phyloP scores from a whole-genome alignment of 2,113 vertebrate genomes.

The Oryzias celebensis region DNA sequence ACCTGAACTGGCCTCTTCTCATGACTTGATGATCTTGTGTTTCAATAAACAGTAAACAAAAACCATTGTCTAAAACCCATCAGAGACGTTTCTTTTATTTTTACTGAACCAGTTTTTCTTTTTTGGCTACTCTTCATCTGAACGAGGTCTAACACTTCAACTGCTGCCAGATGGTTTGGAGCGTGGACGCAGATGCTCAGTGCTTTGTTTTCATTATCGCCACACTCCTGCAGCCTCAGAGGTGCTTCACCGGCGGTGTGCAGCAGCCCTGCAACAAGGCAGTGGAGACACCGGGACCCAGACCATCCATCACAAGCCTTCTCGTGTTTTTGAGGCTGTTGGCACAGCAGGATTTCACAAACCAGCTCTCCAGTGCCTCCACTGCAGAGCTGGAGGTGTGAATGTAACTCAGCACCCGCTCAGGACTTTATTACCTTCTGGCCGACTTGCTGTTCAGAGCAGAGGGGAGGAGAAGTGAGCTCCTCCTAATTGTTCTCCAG shows the following conservation, averaged over 20 bases:
- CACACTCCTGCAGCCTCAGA: slow-evolving; percentile 11
- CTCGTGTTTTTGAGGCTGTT: slow-evolving; percentile 13
- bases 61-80: no score
- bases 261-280: slow-evolving; percentile 26
- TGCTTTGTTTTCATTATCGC: slow-evolving; percentile 39
- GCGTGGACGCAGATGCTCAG: slow-evolving; percentile 1
- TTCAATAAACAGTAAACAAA: no score
- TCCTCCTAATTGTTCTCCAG: not conserved
- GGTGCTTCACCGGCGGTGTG: slow-evolving; percentile 2
- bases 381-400: slow-evolving; percentile 47
- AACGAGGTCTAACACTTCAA: not conserved
- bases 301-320: slow-evolving; percentile 48
- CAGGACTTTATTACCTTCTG: slow-evolving; percentile 60
- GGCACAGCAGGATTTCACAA: slow-evolving; percentile 30
- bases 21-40: no score
- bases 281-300: slow-evolving; percentile 51
- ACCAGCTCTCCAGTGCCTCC: slow-evolving; percentile 18
- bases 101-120: no score
- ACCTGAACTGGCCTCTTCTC: no score
- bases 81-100: no score
- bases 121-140: no score
- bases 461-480: not conserved
- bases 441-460: slow-evolving; percentile 1
- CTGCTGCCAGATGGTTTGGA: slow-evolving; percentile 32
- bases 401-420: slow-evolving; percentile 55